Conservation (phyloP, 2,797 vertebrate genomes). For the Vespertilio murinus region DNA sequence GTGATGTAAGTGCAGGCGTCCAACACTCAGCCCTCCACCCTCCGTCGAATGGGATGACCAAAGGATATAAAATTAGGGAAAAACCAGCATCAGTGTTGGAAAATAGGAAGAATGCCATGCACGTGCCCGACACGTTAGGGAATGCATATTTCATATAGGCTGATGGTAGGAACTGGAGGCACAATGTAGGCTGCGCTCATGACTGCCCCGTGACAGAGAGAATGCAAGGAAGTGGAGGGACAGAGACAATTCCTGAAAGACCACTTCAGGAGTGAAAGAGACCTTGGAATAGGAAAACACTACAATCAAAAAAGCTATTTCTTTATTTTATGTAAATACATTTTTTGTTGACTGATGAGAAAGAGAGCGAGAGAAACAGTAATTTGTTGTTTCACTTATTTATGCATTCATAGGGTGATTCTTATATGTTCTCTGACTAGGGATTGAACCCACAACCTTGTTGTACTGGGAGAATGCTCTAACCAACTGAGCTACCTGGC, state of each 20-base stretch:
- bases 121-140: background rate
- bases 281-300: background rate
- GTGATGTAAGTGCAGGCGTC: slow-evolving; percentile 67
- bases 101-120: slow-evolving; percentile 74
- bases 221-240: background rate
- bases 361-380: background rate
- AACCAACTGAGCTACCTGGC: background rate
- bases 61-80: slow-evolving; percentile 66
- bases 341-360: background rate
- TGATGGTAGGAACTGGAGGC: background rate
- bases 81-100: slow-evolving; percentile 62
- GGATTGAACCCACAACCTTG: background rate
- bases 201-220: background rate
- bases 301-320: background rate
- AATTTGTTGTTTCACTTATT: background rate
- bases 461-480: background rate
- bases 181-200: background rate
- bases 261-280: background rate
- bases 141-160: slow-evolving; percentile 31
- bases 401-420: background rate
- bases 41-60: slow-evolving; percentile 49
- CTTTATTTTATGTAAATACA: background rate
- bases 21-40: slow-evolving; percentile 60
- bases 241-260: background rate
- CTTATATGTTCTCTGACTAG: background rate